Evolutionary conservation across 2,888 invertebrate genomes (phyloP).

Genomic region (Metellina segmentata): DNA sequence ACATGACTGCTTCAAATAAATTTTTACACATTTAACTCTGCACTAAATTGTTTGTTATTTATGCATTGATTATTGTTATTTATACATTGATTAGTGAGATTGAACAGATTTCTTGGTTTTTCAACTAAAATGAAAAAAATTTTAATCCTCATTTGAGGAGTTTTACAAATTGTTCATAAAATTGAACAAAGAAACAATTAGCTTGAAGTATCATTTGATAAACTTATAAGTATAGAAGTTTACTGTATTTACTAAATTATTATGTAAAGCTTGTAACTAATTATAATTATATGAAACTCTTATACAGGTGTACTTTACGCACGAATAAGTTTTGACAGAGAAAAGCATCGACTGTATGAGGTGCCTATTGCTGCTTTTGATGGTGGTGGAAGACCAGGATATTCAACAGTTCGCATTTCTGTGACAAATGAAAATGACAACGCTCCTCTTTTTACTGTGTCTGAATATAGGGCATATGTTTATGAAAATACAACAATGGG

Average conservation of each 20-base stretch:
- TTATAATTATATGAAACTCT: neutral
- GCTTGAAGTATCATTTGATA: no score
- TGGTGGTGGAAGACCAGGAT: slow-evolving; percentile 81
- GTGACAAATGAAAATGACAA: slow-evolving; percentile 81
- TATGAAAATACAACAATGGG: slow-evolving; percentile 79
- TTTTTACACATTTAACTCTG: no score
- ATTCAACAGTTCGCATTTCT: slow-evolving; percentile 77
- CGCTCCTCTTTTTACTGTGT: slow-evolving; percentile 80
- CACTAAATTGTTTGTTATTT: no score
- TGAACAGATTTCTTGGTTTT: no score
- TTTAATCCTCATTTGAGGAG: no score
- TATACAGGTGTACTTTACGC: slow-evolving; percentile 75
- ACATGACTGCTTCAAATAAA: no score
- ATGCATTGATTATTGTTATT: no score
- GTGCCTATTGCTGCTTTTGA: slow-evolving; percentile 81
- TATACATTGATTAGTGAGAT: no score
- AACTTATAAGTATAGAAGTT: neutral
- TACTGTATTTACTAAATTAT: neutral
- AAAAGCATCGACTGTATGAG: slow-evolving; percentile 79
- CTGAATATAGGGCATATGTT: slow-evolving; percentile 80
- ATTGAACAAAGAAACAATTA: no score
- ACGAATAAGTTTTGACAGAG: slow-evolving; percentile 72
- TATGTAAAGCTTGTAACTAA: slow-evolving; percentile 29
- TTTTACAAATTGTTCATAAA: neutral
- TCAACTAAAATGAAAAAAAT: no score